Percentiles rank a stretch among this genome's conserved stretches.
phyloP scores from a whole-genome alignment of 2,113 vertebrate species.

The Myotis lucifugus region DNA sequence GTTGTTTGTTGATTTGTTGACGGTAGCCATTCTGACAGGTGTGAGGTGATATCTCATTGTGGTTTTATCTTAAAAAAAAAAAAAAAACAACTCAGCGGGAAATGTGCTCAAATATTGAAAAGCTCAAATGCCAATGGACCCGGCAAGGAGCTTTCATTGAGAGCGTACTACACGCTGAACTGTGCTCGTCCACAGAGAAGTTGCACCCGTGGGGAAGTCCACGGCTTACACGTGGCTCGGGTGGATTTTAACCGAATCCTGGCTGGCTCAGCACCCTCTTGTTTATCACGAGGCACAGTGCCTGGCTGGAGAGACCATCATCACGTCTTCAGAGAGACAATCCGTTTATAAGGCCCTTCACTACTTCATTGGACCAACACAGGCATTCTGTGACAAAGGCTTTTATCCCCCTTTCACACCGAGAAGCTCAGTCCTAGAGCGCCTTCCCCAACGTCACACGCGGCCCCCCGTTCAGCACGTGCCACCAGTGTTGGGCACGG shows the following conservation, averaged over 20 bases:
- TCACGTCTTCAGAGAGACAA: background rate
- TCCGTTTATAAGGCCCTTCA: background rate
- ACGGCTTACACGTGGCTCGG: background rate
- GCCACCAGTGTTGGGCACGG: background rate
- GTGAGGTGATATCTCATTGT: too few relatives aligned
- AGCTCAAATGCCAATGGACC: rapidly evolving
- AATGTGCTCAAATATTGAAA: rapidly evolving
- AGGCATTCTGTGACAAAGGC: too few relatives aligned
- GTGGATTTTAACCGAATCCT: background rate
- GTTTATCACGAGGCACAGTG: background rate
- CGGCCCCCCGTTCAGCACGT: rapidly evolving
- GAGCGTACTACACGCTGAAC: background rate
- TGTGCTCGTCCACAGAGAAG: background rate
- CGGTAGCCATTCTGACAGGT: too few relatives aligned
- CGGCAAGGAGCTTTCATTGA: background rate
- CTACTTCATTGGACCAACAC: too few relatives aligned
- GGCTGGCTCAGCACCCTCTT: background rate
- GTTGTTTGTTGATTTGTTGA: too few relatives aligned
- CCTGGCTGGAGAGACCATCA: background rate
- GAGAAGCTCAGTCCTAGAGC: background rate
- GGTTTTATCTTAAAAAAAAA: too few relatives aligned
- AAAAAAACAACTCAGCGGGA: background rate
- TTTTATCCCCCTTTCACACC: background rate
- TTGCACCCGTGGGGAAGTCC: background rate
- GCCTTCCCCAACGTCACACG: background rate